Base-by-base conservation (phyloP, 2,888 invertebrate species). In the Eupithecia vulgata region DNA sequence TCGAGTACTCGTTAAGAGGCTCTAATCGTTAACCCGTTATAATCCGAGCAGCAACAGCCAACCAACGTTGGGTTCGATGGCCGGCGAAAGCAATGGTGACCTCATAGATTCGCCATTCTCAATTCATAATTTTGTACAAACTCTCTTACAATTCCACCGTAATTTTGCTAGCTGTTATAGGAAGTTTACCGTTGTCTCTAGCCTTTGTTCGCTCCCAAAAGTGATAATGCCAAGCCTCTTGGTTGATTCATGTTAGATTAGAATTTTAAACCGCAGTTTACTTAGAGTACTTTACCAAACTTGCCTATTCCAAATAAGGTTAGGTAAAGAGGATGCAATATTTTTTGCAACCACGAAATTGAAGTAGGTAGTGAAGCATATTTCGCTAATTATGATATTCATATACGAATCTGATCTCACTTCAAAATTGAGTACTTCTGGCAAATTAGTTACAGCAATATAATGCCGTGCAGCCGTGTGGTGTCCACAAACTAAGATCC, bases 51-150 rank as follows among this genome's bases (percentile, higher is more conserved):
- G 82, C 88, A 87, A 90, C 87, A 89, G 90, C 87, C 85, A 88
- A 87, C 85, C 86, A 81, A 80, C 81, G 81, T 75, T 82, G 88
- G 88, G 94, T 93, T 94, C 93, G 90, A 90, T 84, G 94, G 79
- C 94, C 93, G 90, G 86, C 87, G 88, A 91, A 91, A 92, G 91
- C 89, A 87, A 85, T 87, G 85, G 85, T 88, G 89, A 92, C 89
- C 91, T 90, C 91, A 90, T 89, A 87, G 88, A 91, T 91, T 91
- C 82, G 87, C 87, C 81, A 90, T 88, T 91, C 86, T 89, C 91
- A 88, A 92, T 93, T 91, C 90, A 92, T 93, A 90, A 90, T 93
- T 88, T 89, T 84, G 86, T 85, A 84, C 84, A 83, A 81, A 83
- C 87, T 85, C 86, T 84, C 87, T 86, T 87, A 86, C 84, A 85